phyloP scores from a whole-genome alignment of 64 coral and sea anemone species.

The Catalaphyllia jardinei region DNA sequence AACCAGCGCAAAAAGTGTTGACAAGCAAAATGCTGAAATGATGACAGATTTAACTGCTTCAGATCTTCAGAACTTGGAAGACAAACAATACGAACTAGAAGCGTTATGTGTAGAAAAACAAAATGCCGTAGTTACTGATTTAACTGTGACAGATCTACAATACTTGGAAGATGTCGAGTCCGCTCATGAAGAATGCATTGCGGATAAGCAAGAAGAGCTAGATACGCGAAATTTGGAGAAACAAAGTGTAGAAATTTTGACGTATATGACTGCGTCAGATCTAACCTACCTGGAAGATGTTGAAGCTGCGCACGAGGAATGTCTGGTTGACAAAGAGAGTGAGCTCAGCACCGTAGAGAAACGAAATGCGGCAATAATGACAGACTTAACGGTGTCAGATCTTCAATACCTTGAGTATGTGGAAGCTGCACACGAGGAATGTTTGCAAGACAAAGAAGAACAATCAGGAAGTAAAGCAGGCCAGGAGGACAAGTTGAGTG shows the following conservation, averaged over 20 bases:
- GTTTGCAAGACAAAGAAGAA: not conserved
- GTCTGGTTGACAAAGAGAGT: conserved; percentile 1
- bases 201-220: not conserved
- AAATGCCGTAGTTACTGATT: conserved; percentile 7
- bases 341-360: not conserved
- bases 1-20: not conserved
- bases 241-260: conserved; percentile 11
- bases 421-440: conserved; percentile 5
- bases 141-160: not conserved
- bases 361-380: not conserved
- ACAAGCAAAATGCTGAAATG: not conserved
- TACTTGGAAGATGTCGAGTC: conserved; percentile 15
- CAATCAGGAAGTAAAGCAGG: not conserved
- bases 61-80: conserved; percentile 7
- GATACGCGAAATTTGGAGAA: not conserved
- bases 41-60: conserved; percentile 30
- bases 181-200: not conserved
- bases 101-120: not conserved
- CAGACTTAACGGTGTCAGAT: not conserved
- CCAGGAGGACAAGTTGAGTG: not conserved
- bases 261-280: conserved; percentile 23
- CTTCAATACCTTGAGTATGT: conserved; percentile 53
- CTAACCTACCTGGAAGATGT: conserved; percentile 42
- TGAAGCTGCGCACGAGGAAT: conserved; percentile 48
- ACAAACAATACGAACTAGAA: not conserved